Evolutionary conservation across 1,140 invertebrate species (phyloP).

Genomic region (Acromyrmex echinatior): DNA sequence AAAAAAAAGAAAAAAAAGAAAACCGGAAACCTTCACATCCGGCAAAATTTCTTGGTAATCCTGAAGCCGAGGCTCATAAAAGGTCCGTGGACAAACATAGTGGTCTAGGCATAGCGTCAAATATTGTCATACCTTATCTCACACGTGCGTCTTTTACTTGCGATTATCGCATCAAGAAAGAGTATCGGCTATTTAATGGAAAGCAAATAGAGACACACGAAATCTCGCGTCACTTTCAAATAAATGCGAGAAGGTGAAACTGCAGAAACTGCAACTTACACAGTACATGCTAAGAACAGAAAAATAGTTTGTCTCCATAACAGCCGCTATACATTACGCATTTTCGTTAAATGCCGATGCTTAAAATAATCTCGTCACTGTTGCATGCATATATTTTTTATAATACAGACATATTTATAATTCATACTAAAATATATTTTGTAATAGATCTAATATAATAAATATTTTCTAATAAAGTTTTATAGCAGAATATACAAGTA

Average conservation of each 20-base stretch:
- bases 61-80: constrained; percentile 34
- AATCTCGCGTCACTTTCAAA: constrained; percentile 5
- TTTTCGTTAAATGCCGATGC: background rate
- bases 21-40: constrained; percentile 60
- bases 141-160: constrained; percentile 43
- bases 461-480: background rate
- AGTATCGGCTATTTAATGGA: constrained; percentile 60
- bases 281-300: constrained; percentile 45
- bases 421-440: background rate
- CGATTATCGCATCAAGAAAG: constrained; percentile 51
- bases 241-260: constrained; percentile 13
- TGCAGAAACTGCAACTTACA: constrained; percentile 37
- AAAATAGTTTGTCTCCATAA: constrained; percentile 62
- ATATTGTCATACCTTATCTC: constrained; percentile 73
- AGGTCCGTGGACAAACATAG: constrained; percentile 30
- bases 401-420: background rate
- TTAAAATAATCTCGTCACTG: background rate
- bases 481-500: background rate
- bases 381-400: background rate
- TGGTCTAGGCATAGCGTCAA: constrained; percentile 62
- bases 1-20: background rate
- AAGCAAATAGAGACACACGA: constrained; percentile 52
- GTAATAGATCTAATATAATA: background rate
- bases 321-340: background rate
- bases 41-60: constrained; percentile 63